These are phyloP conservation scores for Gnathonemus longibarbis DNA, from an alignment of 2,113 vertebrate genomes.

Conservation along the genomic window DNA sequence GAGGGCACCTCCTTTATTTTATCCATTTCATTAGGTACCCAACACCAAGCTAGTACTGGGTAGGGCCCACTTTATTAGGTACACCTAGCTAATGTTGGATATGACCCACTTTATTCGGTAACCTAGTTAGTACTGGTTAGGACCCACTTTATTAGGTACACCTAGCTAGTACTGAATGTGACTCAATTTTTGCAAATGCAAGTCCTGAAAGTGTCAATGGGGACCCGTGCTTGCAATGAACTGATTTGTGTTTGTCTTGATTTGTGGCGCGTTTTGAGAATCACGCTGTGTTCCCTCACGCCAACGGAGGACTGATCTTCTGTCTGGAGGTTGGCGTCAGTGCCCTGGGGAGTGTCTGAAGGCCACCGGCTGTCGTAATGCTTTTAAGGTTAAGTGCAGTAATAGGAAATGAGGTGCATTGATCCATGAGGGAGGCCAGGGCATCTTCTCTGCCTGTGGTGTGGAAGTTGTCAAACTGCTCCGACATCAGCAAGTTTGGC, in stretches of 20 bases:
- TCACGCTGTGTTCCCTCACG: background rate
- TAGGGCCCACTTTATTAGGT: background rate
- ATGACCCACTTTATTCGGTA: background rate
- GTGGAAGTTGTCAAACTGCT: background rate
- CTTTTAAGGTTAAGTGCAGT: background rate
- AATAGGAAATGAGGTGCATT: background rate
- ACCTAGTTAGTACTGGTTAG: background rate
- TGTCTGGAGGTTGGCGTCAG: background rate
- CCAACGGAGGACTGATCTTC: background rate
- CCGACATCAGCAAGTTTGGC: background rate
- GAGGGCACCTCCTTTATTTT: too few species aligned
- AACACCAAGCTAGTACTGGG: background rate
- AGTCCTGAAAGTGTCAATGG: background rate
- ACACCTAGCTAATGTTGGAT: background rate
- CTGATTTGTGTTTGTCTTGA: background rate
- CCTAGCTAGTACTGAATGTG: background rate
- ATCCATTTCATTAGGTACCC: background rate
- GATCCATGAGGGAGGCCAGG: background rate
- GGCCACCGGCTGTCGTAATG: background rate
- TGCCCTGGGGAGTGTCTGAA: background rate
- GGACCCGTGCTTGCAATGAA: background rate
- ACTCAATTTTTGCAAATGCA: background rate
- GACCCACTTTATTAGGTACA: background rate
- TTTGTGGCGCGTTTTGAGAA: background rate
- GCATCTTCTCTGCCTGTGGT: background rate